Base-by-base conservation (phyloP, 2,797 vertebrate genomes). In the Cephalopachus bancanus region DNA sequence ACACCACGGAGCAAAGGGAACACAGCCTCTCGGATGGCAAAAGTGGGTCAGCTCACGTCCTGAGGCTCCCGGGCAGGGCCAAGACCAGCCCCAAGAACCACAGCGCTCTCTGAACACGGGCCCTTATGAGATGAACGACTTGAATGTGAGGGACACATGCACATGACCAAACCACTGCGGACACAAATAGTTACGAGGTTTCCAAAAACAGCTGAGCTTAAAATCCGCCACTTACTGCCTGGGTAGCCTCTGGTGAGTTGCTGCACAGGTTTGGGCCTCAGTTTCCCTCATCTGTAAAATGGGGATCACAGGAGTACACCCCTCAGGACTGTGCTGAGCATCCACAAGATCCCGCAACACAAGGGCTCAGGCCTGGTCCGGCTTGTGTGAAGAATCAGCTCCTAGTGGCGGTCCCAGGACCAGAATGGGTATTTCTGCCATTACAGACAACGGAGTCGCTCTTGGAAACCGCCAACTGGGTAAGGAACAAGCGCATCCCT, bases 31-130 rank as follows among this genome's bases (percentile, higher is more conserved):
- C 4, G 1, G 51, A 33, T 4, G 20, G 59, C 65, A 62, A 44
- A 33, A 33, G n/a, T 1, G 0, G 4, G n/a, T 57, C 15, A 5
- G 57, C 65, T 51, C 11, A 1, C 0, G 0, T 11, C 55, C 87
- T 19, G 10, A 37, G 53, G 53, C 19, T 72, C 69, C 14, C 0
- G 0, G 3, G 37, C 8, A 12, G 37, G 30, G 17, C 64, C 57
- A 12, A 28, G 65, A 10, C 1, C 5, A 2, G 19, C 24, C 22
- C 44, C 49, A 2, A 8, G 22, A 10, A 10, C 64, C 79, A 62
- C 0, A 0, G 17, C 1, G 28, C 5, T 1, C 5, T 4, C 11
- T 4, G 3, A 59, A 85, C 16, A 3, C 3, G 24, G 30, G 7
- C 64, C 83, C 55, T 7, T 0, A 16, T 4, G 51, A 62, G 20